phyloP scores from a whole-genome alignment of 2,113 vertebrate species.

The Pleuronectes platessa region DNA sequence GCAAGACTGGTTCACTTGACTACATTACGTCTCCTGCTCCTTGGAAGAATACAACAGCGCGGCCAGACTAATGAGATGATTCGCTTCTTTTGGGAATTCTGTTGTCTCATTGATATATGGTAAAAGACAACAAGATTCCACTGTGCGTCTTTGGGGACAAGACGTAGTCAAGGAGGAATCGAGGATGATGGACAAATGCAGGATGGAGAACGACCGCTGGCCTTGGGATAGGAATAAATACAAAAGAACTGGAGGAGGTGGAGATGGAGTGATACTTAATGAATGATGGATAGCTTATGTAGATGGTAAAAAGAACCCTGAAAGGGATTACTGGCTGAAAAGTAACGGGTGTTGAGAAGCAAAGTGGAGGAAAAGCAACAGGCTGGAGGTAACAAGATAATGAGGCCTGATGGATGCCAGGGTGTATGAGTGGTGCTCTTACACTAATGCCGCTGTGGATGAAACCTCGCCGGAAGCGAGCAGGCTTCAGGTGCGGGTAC shows the following conservation, averaged over 20 bases:
- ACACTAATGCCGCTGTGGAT: constrained; percentile 96
- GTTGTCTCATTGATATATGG: constrained; percentile 17
- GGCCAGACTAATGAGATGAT: constrained; percentile 31
- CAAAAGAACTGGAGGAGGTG: not conserved
- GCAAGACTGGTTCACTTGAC: constrained; percentile 50
- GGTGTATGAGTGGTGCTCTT: constrained; percentile 34
- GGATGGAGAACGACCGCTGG: constrained; percentile 2
- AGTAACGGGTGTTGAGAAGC: constrained; percentile 16
- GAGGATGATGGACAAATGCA: constrained; percentile 11
- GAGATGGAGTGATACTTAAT: constrained; percentile 29
- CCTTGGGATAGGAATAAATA: constrained; percentile 25
- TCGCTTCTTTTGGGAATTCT: constrained; percentile 24
- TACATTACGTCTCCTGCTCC: constrained; percentile 27
- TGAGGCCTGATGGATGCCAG: constrained; percentile 28
- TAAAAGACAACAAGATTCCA: constrained; percentile 30
- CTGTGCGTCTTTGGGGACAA: constrained; percentile 19
- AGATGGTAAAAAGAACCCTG: constrained; percentile 24
- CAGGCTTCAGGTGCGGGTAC: constrained; percentile 96
- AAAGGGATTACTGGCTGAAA: constrained; percentile 41
- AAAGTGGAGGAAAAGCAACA: constrained; percentile 14
- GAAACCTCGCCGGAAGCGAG: constrained; percentile 94
- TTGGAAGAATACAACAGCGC: constrained; percentile 9
- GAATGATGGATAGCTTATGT: constrained; percentile 17
- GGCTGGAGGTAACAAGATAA: constrained; percentile 55
- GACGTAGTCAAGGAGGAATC: constrained; percentile 6